Conservation (phyloP, 2,888 invertebrate genomes). For the Standfussiana lucernea region DNA sequence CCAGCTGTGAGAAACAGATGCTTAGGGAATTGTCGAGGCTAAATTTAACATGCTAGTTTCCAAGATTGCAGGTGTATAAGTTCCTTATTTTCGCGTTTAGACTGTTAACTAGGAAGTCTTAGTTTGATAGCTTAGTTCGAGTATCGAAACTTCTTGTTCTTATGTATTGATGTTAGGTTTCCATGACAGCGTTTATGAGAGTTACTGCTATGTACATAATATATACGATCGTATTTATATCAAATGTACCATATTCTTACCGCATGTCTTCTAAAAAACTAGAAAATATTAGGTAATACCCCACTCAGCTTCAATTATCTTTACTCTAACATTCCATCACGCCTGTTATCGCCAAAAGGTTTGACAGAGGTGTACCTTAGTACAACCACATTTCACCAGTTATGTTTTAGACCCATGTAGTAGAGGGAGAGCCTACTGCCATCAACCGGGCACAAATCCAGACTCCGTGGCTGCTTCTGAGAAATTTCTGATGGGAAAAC, state of each 20-base stretch:
- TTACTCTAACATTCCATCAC: too few species aligned
- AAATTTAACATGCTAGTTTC: conserved; percentile 50
- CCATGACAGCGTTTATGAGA: neutral
- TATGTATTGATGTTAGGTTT: conserved; percentile 11
- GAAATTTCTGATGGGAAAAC: neutral
- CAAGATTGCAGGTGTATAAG: conserved; percentile 44
- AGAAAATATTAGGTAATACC: too few species aligned
- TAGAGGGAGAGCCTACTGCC: neutral
- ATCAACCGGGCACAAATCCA: neutral
- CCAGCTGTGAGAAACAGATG: conserved; percentile 53
- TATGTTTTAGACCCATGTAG: neutral
- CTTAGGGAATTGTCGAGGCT: conserved; percentile 49
- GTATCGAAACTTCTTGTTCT: neutral
- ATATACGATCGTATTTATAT: neutral
- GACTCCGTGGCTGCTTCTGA: neutral
- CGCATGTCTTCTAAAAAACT: too few species aligned
- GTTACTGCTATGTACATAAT: neutral
- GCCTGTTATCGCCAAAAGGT: too few species aligned
- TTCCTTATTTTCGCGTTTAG: conserved; percentile 18
- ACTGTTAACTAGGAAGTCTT: conserved; percentile 15
- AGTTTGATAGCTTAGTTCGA: conserved; percentile 8
- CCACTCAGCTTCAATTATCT: too few species aligned
- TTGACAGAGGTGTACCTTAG: too few species aligned
- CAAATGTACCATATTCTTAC: neutral
- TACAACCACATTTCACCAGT: neutral